Evolutionary conservation across 2,888 invertebrate genomes (phyloP).

Genomic region (Petrophora chlorosata): DNA sequence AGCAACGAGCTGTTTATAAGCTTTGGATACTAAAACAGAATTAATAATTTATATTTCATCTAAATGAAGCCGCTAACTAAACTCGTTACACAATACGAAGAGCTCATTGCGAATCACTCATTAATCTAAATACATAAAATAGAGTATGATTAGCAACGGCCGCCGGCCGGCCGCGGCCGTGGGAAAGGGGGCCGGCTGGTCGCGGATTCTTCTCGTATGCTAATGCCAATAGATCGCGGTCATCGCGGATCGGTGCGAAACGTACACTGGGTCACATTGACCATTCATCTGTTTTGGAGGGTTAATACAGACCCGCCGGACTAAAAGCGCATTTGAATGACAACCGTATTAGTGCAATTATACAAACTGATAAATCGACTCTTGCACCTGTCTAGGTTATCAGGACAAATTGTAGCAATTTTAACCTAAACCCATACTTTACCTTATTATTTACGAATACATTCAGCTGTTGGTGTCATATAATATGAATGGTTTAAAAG

Average conservation of each 20-base stretch:
- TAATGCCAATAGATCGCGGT: conserved; percentile 71
- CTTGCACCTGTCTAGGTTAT: too few species aligned
- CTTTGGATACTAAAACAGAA: too few species aligned
- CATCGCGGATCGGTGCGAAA: conserved; percentile 71
- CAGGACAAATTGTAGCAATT: too few species aligned
- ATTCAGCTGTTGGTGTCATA: too few species aligned
- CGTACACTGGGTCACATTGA: conserved; percentile 42
- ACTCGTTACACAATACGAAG: conserved; percentile 19
- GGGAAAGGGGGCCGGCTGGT: conserved; percentile 70
- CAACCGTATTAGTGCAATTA: too few species aligned
- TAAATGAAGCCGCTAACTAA: too few species aligned
- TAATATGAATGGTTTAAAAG: too few species aligned
- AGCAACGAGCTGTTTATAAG: too few species aligned
- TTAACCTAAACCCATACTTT: too few species aligned
- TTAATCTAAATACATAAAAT: conserved; percentile 29
- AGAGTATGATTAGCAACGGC: conserved; percentile 47
- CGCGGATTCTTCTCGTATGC: conserved; percentile 63
- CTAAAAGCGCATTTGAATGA: conserved; percentile 9
- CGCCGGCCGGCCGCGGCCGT: conserved; percentile 54
- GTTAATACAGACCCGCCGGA: background rate
- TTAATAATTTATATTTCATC: conserved; percentile 5
- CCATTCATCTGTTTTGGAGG: conserved; percentile 12
- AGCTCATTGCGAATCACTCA: conserved; percentile 35
- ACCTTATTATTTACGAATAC: too few species aligned
- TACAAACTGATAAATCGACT: too few species aligned